Evolutionary conservation across 2,113 vertebrate species (phyloP), one percentile per base, ranked within the genome.

Genomic region (Syngnathus typhle): DNA sequence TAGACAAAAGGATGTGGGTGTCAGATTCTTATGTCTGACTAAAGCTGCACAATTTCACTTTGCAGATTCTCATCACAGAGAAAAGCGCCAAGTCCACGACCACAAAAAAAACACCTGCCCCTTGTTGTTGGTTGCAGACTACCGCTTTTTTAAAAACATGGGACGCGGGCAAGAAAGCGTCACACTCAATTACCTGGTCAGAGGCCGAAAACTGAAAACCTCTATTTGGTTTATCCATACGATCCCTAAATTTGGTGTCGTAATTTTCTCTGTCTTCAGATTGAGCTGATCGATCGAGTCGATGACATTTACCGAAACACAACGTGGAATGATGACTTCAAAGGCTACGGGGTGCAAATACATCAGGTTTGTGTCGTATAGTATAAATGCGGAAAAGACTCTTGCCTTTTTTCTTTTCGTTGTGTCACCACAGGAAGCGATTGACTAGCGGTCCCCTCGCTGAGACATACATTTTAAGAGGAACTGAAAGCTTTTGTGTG

Each of bases 221-320:
- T 38, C 18, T 47, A 9, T 65, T 19, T 51, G 16, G 3, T 10
- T 51, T 5, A 18, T 37, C n/a, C 12, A n/a, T 37, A 37, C 12
- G 12, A 37, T 51, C 13, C 51, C 11, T 60, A 54, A n/a, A 70
- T 46, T 56, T 7, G 62, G n/a, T 56, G 19, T 74, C 58, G 47
- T 16, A 69, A 1, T 13, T 12, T 65, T 43, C 16, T 36, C 60
- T 51, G 49, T 65, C 0, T 69, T 5, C 82, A 99, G 97, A 99
- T 99, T 78, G 96, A 98, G 61, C 81, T 99, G 72, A 98, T 99
- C 76, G 96, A 99, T 90, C 90, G 98, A 83, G 98, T 99, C 36
- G 96, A 99, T 76, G 96, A 98, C 87, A 99, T 99, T 79, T 99
- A 98, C 77, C 89, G 95, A 69, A 98, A 98, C 79, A 98, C 98